Conservation (phyloP, 2,113 vertebrate species). For the Aspiorhynchus laticeps region DNA sequence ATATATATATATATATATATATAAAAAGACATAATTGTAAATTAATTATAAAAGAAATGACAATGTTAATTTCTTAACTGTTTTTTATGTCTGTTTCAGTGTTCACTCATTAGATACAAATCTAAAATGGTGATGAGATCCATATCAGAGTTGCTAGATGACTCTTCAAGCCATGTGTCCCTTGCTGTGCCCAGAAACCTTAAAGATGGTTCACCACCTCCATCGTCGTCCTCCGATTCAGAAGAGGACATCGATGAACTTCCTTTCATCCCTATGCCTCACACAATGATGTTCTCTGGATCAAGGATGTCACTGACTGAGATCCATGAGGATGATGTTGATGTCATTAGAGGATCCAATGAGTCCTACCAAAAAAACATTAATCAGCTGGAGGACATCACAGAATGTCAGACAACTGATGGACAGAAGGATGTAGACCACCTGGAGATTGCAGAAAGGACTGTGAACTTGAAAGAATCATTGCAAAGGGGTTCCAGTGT, state of each 20-base stretch:
- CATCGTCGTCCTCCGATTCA: constrained; percentile 91
- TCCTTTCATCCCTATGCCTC: constrained; percentile 90
- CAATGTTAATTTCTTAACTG: not conserved
- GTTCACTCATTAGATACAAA: constrained; percentile 85
- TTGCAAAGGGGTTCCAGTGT: constrained; percentile 76
- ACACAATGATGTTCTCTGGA: constrained; percentile 87
- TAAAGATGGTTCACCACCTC: constrained; percentile 79
- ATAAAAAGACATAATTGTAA: not conserved
- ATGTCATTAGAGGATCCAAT: constrained; percentile 55
- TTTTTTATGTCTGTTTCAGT: not conserved
- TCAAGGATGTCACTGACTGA: constrained; percentile 91
- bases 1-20: too few species aligned
- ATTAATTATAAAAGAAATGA: not conserved
- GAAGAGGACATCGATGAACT: constrained; percentile 93
- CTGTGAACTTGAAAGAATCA: constrained; percentile 52
- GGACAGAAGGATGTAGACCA: constrained; percentile 45
- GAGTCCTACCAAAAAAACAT: constrained; percentile 48
- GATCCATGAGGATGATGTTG: constrained; percentile 86
- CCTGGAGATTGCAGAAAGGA: constrained; percentile 52
- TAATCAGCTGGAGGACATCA: constrained; percentile 32
- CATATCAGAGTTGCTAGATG: constrained; percentile 89
- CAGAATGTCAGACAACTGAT: constrained; percentile 65
- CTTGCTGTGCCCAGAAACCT: constrained; percentile 86
- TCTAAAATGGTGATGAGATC: constrained; percentile 95
- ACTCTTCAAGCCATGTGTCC: constrained; percentile 85